Conservation (phyloP, 1,140 invertebrate genomes). For the Cataglyphis hispanica region DNA sequence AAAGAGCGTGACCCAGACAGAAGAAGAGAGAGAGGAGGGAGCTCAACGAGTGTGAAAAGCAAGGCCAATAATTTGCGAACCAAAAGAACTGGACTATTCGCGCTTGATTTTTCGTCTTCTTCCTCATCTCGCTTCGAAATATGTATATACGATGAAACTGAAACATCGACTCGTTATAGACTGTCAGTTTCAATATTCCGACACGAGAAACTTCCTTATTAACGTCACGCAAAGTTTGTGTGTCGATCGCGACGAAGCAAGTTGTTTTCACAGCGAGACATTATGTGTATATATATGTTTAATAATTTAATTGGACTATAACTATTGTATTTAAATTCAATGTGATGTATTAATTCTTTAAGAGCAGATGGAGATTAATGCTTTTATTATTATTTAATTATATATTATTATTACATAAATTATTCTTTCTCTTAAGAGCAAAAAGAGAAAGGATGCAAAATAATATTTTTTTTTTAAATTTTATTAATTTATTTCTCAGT, state of each 20-base stretch:
- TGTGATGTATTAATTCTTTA: neutral
- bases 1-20: conserved; percentile 39
- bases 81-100: neutral
- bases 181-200: conserved; percentile 57
- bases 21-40: neutral
- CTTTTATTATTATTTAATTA: neutral
- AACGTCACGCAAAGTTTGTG: conserved; percentile 66
- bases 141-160: conserved; percentile 56
- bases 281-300: neutral
- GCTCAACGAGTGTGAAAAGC: conserved; percentile 2
- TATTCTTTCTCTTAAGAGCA: neutral
- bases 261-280: conserved; percentile 13
- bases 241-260: conserved; percentile 47
- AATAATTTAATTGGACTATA: neutral
- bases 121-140: conserved; percentile 39
- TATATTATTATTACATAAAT: neutral
- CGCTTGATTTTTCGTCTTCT: neutral
- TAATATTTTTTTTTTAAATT: neutral
- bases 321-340: conserved; percentile 1
- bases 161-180: conserved; percentile 49
- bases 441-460: neutral
- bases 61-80: neutral
- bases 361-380: neutral
- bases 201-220: conserved; percentile 41
- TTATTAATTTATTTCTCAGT: neutral